These are phyloP conservation scores for Heterocephalus glaber DNA, from an alignment of 2,113 vertebrate species.

Conservation along the genomic window DNA sequence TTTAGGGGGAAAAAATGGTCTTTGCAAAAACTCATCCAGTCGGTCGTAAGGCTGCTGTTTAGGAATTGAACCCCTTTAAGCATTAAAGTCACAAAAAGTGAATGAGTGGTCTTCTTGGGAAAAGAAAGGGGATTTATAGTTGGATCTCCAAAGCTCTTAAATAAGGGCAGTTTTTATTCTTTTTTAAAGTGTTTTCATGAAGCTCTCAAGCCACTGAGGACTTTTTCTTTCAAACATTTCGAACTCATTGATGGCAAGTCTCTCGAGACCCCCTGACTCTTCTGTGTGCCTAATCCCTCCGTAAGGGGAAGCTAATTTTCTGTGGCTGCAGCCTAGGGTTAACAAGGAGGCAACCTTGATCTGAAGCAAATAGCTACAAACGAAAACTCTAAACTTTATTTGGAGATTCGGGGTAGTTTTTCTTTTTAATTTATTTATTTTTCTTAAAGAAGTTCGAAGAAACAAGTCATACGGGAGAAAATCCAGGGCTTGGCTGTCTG, in stretches of 20 bases:
- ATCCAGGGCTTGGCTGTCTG: background rate
- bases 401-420: background rate
- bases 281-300: background rate
- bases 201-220: slow-evolving; percentile 1
- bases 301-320: slow-evolving; percentile 34
- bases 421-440: background rate
- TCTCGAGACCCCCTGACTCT: background rate
- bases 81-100: slow-evolving; percentile 46
- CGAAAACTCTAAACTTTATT: background rate
- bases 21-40: slow-evolving; percentile 44
- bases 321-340: slow-evolving; percentile 61
- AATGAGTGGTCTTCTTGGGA: slow-evolving; percentile 22
- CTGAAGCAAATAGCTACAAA: slow-evolving; percentile 63
- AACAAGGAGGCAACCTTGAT: slow-evolving; percentile 52
- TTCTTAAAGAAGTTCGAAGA: slow-evolving; percentile 23
- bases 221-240: slow-evolving; percentile 29
- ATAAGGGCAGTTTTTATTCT: slow-evolving; percentile 40
- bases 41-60: background rate
- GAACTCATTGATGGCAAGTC: background rate
- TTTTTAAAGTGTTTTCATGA: slow-evolving; percentile 63
- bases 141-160: slow-evolving; percentile 67
- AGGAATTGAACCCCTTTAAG: slow-evolving; percentile 52
- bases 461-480: slow-evolving; percentile 5
- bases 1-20: background rate
- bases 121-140: slow-evolving; percentile 57